Base-by-base conservation (phyloP, 2,113 vertebrate species). In the Opisthocomus hoazin region DNA sequence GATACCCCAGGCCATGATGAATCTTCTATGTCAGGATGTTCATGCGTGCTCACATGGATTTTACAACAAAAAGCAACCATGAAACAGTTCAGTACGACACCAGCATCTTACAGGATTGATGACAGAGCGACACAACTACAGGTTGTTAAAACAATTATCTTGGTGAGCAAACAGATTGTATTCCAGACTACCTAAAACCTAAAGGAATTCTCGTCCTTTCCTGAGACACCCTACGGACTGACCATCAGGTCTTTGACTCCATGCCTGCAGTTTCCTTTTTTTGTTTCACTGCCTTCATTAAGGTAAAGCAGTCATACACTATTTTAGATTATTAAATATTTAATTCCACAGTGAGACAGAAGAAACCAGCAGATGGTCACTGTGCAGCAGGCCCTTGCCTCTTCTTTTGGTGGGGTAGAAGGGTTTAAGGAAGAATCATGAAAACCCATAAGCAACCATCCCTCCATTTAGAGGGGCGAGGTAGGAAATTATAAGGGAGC, bases 311-410 rank as follows among this genome's bases (percentile, higher is more conserved):
- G 64, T 58, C 73, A 48, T 11, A 53, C 1, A 1, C 90, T 92
- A 87, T 94, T 94, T 93, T 92, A 58, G 54, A 71, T 51, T 70
- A 66, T 84, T 74, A 66, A 79, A 74, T 83, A 88, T 88, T 88
- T 88, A 87, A 94, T 81, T 86, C 85, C 36, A 39, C 85, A 81
- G 82, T 0, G 3, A 95, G 74, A 46, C 41, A 60, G 60, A 71
- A 71, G 57, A 61, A 84, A 24, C 11, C 73, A 66, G 51, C 90
- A 97, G 90, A 96, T 92, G 85, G 94, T 81, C 83, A 81, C 64
- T 37, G 58, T 17, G 36, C 58, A 86, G 88, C 75, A 83, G 68
- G 75, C 15, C 71, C 29, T 26, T 8, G 16, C 37, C 51, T 84
- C 2, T 17, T 45, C 51, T 79, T 61, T 39, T 22, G 7, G 10